Percentiles rank a stretch among this genome's conserved stretches.
Conservation (phyloP, 2,888 invertebrate species). For the Lacanobia wlatinum region DNA sequence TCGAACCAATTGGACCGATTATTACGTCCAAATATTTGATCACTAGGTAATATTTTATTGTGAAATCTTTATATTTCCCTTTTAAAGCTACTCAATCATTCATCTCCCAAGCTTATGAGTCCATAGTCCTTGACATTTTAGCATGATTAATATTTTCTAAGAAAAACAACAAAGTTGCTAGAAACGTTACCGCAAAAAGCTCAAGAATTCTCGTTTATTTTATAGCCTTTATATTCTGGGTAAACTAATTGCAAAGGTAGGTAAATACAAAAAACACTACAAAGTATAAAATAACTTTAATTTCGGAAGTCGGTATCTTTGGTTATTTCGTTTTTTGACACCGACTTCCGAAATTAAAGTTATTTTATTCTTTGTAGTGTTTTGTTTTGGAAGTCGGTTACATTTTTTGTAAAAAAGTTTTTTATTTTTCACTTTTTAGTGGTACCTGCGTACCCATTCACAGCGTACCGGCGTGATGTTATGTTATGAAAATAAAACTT, state of each 20-base stretch:
- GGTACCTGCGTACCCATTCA: too few species aligned
- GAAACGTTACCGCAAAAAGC: constrained; percentile 18
- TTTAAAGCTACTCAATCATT: neutral
- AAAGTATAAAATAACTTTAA: too few species aligned
- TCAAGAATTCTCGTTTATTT: constrained; percentile 7
- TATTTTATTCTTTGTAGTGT: too few species aligned
- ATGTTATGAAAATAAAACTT: too few species aligned
- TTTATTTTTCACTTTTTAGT: too few species aligned
- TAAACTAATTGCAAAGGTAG: neutral
- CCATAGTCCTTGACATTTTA: constrained; percentile 43
- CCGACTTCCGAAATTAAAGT: too few species aligned
- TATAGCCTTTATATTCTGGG: neutral
- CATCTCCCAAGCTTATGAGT: constrained; percentile 13
- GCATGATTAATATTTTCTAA: constrained; percentile 24
- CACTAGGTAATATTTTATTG: too few species aligned
- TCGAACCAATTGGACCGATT: neutral
- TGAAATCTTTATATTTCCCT: neutral
- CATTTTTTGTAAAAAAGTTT: too few species aligned
- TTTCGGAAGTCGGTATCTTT: too few species aligned
- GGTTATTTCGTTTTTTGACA: too few species aligned
- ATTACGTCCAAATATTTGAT: neutral
- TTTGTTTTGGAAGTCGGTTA: too few species aligned
- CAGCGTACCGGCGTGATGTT: too few species aligned
- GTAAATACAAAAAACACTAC: neutral
- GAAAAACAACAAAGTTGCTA: constrained; percentile 17